Percentiles rank a stretch among this genome's conserved stretches.
These are phyloP conservation scores for Psammodynastes pulverulentus DNA, from an alignment of 2,113 vertebrate species.

Conservation along the genomic window DNA sequence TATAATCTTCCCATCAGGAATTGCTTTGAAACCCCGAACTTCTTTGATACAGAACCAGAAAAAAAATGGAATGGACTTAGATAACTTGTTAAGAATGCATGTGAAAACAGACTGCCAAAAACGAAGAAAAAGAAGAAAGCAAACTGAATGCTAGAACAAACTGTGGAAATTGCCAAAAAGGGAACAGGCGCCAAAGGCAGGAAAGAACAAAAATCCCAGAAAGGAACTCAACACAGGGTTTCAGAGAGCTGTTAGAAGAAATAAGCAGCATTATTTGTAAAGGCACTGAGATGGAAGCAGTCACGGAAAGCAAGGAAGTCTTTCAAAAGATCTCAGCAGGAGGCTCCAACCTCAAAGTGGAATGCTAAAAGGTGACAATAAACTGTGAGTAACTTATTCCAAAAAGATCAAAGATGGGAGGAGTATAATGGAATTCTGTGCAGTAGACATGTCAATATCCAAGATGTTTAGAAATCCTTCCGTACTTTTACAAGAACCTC, in stretches of 20 bases:
- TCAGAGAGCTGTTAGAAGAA: background rate
- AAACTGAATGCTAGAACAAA: background rate
- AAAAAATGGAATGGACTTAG: background rate
- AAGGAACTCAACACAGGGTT: background rate
- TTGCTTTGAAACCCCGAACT: background rate
- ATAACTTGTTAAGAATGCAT: background rate
- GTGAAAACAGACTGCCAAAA: background rate
- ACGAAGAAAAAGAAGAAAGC: background rate
- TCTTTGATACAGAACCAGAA: background rate
- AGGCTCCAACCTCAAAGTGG: background rate
- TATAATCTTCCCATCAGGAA: background rate
- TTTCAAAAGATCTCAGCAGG: background rate
- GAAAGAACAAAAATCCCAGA: background rate
- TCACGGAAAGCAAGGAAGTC: background rate
- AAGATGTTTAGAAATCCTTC: background rate
- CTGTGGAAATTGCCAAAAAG: background rate
- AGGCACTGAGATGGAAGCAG: background rate
- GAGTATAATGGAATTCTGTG: background rate
- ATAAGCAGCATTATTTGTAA: background rate
- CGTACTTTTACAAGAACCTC: too few species aligned
- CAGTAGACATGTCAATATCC: background rate
- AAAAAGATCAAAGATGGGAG: background rate
- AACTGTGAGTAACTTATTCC: background rate
- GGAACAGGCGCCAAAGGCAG: background rate
- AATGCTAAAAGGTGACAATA: background rate